These are phyloP conservation scores for Pseudolaguvia tuberculata DNA, from an alignment of 2,113 vertebrate species.

Conservation along the genomic window DNA sequence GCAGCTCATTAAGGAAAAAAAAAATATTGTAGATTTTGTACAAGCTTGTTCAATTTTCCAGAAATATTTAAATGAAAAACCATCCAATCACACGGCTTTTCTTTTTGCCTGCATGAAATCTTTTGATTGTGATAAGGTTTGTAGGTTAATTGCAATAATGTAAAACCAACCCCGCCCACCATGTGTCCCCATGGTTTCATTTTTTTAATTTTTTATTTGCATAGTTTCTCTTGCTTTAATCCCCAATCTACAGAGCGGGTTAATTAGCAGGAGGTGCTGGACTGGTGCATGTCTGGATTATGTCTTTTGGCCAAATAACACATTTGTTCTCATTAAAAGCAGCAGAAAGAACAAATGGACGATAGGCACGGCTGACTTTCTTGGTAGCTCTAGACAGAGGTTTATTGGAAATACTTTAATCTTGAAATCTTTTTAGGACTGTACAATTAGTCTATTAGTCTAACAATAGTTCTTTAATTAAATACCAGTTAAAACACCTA, in stretches of 20 bases:
- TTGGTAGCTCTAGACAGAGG: no score
- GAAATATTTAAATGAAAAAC: slow-evolving; percentile 53
- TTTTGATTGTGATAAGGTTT: slow-evolving; percentile 4
- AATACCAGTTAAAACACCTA: not conserved
- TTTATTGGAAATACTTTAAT: slow-evolving; percentile 26
- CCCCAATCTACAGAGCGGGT: slow-evolving; percentile 45
- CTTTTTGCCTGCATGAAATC: not conserved
- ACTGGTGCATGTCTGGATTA: slow-evolving; percentile 45
- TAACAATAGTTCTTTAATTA: no score
- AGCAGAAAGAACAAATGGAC: slow-evolving; percentile 26
- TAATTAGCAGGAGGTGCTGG: slow-evolving; percentile 40
- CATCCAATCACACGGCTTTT: slow-evolving; percentile 33
- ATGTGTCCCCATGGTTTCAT: slow-evolving; percentile 38
- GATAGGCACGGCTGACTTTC: not conserved
- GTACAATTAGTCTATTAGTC: not conserved
- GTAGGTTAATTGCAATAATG: slow-evolving; percentile 32
- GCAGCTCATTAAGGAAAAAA: no score
- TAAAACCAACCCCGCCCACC: slow-evolving; percentile 5
- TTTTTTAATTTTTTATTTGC: slow-evolving; percentile 22
- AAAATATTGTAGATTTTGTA: not conserved
- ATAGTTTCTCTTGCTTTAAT: slow-evolving; percentile 46
- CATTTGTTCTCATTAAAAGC: slow-evolving; percentile 44
- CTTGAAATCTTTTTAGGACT: not conserved
- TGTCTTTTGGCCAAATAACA: slow-evolving; percentile 38
- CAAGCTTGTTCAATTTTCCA: slow-evolving; percentile 19